These are phyloP conservation scores for Chaenocephalus aceratus DNA, from an alignment of 2,113 vertebrate species.

Conservation along the genomic window DNA sequence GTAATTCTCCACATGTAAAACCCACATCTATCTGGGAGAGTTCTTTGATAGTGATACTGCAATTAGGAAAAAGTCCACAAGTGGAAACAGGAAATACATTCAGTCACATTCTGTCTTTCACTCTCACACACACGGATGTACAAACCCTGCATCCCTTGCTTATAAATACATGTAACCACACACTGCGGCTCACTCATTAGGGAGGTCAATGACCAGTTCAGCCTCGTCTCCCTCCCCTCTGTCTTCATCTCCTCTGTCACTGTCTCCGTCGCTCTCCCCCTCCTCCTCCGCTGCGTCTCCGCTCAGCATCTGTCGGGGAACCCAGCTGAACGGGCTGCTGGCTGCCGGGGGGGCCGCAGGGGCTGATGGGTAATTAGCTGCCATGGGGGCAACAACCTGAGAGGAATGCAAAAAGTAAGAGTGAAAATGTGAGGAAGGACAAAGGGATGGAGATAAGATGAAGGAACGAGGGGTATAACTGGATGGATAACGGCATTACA, in stretches of 20 bases:
- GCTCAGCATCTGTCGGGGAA: conserved; percentile 87
- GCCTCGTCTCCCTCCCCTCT: conserved; percentile 86
- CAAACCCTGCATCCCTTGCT: not conserved
- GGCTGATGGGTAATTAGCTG: conserved; percentile 80
- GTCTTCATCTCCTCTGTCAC: conserved; percentile 85
- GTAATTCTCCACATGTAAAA: not conserved
- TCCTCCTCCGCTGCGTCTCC: conserved; percentile 86
- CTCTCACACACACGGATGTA: not conserved
- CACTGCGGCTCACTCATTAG: conserved; percentile 81
- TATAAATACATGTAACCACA: conserved; percentile 47
- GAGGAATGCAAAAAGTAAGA: not conserved
- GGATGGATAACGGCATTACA: conserved; percentile 19
- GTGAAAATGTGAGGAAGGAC: not conserved
- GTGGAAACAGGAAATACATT: conserved; percentile 14
- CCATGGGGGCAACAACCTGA: conserved; percentile 80
- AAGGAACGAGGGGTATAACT: not conserved
- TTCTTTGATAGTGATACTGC: conserved; percentile 39
- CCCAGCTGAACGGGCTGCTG: conserved; percentile 84
- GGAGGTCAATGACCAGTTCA: conserved; percentile 87
- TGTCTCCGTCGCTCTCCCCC: conserved; percentile 84
- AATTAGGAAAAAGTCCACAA: conserved; percentile 52
- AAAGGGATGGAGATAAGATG: conserved; percentile 1
- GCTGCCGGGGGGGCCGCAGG: conserved; percentile 64
- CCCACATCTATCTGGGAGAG: conserved; percentile 5
- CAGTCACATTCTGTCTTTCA: conserved; percentile 1